Base-by-base conservation (phyloP, 1,140 invertebrate genomes). In the Sarcophaga peregrina region DNA sequence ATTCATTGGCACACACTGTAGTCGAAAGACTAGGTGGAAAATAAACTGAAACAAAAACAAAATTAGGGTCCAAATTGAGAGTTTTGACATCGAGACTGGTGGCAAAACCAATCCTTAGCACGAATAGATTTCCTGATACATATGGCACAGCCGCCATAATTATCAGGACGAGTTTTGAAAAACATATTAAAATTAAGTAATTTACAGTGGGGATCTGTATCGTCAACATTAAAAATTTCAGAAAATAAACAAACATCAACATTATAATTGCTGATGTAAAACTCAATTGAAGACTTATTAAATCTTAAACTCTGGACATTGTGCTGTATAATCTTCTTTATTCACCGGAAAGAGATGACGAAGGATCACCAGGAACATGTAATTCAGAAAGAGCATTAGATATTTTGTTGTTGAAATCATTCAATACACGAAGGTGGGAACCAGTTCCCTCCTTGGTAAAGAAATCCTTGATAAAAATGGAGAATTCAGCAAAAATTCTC, bases 141-240 rank as follows among this genome's bases (percentile, higher is more conserved):
- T 17, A 7, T 68, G 11, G 17, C 17, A 17, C 17, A n/a, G n/a
- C n/a, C n/a, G n/a, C n/a, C n/a, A n/a, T n/a, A 5, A 17, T 17
- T 68, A 68, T n/a, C 58, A 68, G 48, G 48, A 50, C 48, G 48
- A 50, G 48, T 50, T 50, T 50, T 50, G 48, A 10, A 50, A 10
- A 50, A 50, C 48, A 50, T 50, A 50, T 50, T 50, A 50, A 50
- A 50, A 50, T 50, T 50, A 50, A 50, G 48, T 50, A 50, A 10
- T 50, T 50, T 50, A 50, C 48, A 50, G 6, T 50, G 6, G 10
- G 48, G 48, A 50, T n/a, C 8, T 83, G 91, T 86, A 89, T 91
- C 68, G 85, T 58, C 87, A 87, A 50, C 48, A 10, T 50, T 50
- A 50, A 50, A 50, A 50, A 50, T 50, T 50, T 50, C 48, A 50